phyloP scores from a whole-genome alignment of 1,140 invertebrate species.

The Chrysopa pallens region DNA sequence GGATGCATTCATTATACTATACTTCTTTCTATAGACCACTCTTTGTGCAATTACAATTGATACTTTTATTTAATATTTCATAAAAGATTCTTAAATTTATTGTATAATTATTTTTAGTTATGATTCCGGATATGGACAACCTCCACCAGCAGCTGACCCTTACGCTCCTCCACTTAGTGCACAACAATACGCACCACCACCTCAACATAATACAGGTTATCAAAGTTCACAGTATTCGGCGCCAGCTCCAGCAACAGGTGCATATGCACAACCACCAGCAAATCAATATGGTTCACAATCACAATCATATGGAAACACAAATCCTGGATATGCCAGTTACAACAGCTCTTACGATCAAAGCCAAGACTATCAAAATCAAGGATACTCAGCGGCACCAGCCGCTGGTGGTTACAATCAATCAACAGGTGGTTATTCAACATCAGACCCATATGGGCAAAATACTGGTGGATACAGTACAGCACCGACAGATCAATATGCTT shows the following conservation, averaged over 20 bases:
- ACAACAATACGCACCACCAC: background rate
- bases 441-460: background rate
- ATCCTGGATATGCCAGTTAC: background rate
- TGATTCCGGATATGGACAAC: background rate
- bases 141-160: background rate
- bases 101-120: background rate
- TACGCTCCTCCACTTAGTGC: background rate
- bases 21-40: background rate
- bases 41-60: background rate
- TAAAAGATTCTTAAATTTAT: background rate
- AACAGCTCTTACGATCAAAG: background rate
- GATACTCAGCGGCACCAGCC: background rate
- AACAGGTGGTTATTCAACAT: background rate
- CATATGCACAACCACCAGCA: background rate
- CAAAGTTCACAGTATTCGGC: background rate
- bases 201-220: background rate
- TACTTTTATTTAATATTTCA: background rate
- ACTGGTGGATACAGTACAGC: background rate
- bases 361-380: background rate
- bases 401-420: background rate
- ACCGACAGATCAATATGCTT: constrained; percentile 1
- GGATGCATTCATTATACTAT: background rate
- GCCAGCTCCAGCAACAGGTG: background rate
- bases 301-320: background rate
- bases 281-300: background rate